Evolutionary conservation across 2,113 vertebrate genomes (phyloP).

Genomic region (Pseudopodoces humilis): DNA sequence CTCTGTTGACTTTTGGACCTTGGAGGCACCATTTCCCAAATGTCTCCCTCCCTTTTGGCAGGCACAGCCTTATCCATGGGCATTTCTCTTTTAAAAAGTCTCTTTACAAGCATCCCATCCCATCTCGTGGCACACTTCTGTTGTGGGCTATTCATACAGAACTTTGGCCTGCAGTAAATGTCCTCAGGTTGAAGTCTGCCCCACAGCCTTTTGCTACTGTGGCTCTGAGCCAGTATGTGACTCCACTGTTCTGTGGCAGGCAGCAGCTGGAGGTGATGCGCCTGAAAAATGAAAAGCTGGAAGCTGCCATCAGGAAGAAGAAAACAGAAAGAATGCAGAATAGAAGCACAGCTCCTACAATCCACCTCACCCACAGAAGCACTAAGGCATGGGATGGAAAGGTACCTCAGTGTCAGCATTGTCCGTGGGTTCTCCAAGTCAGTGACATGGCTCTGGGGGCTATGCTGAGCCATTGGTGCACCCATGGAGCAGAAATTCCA

Average conservation of each 20-base stretch:
- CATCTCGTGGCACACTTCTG: neutral
- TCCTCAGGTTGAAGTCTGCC: neutral
- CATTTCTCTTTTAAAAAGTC: neutral
- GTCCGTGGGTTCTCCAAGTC: neutral
- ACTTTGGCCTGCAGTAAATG: neutral
- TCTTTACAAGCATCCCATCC: neutral
- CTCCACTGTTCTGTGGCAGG: conserved; percentile 46
- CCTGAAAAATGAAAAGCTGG: conserved; percentile 68
- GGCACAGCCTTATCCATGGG: neutral
- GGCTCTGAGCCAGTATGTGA: neutral
- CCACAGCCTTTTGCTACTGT: neutral
- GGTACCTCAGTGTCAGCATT: conserved; percentile 26
- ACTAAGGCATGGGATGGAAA: conserved; percentile 37
- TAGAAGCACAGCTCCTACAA: neutral
- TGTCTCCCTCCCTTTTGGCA: neutral
- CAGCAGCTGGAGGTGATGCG: conserved; percentile 78
- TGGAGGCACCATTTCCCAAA: neutral
- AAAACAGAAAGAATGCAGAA: neutral
- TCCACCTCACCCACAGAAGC: neutral
- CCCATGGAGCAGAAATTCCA: neutral
- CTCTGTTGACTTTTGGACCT: neutral
- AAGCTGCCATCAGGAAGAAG: conserved; percentile 33
- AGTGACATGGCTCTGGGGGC: neutral
- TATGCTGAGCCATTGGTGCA: neutral
- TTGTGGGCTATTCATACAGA: neutral